Percentiles rank a stretch among this genome's conserved stretches.
These are phyloP conservation scores for Crambe crambe DNA, from an alignment of 37 sponge, comb jelly and placozoan genomes.

Conservation along the genomic window DNA sequence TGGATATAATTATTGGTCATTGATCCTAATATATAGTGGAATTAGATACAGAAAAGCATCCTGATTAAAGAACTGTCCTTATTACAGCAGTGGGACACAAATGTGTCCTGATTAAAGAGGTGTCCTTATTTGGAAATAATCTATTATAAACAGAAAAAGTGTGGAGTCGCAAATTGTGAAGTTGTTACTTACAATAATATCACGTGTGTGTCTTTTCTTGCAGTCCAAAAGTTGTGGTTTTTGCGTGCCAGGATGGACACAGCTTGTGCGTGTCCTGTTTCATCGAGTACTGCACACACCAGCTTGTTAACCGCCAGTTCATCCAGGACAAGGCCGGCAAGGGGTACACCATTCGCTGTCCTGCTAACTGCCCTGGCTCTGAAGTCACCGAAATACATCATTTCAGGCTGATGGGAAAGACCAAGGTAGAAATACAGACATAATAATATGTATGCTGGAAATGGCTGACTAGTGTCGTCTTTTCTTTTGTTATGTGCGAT, in stretches of 20 bases:
- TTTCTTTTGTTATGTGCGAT: not conserved
- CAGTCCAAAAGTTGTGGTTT: slow-evolving; percentile 68
- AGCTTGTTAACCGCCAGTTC: slow-evolving; percentile 70
- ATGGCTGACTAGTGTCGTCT: not conserved
- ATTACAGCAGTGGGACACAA: too few species aligned
- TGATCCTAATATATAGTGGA: too few species aligned
- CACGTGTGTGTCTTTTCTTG: not conserved
- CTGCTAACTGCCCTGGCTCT: slow-evolving; percentile 70
- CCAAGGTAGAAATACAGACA: slow-evolving; percentile 34
- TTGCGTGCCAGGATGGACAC: slow-evolving; percentile 65
- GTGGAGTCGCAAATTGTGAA: too few species aligned
- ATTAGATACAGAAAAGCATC: too few species aligned
- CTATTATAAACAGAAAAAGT: too few species aligned
- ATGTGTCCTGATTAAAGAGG: too few species aligned
- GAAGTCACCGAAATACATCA: slow-evolving; percentile 74
- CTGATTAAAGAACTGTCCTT: too few species aligned
- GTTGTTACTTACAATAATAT: not conserved
- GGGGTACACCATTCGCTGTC: slow-evolving; percentile 88
- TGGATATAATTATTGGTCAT: too few species aligned
- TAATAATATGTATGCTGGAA: too few species aligned
- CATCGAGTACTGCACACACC: slow-evolving; percentile 42
- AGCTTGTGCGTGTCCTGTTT: slow-evolving; percentile 85
- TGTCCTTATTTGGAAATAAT: too few species aligned
- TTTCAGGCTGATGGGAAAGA: slow-evolving; percentile 62
- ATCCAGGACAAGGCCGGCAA: slow-evolving; percentile 31